Evolutionary conservation across 2,888 invertebrate species (phyloP), one percentile per base, ranked within the genome.

Genomic region (Drosophila demipolita): DNA sequence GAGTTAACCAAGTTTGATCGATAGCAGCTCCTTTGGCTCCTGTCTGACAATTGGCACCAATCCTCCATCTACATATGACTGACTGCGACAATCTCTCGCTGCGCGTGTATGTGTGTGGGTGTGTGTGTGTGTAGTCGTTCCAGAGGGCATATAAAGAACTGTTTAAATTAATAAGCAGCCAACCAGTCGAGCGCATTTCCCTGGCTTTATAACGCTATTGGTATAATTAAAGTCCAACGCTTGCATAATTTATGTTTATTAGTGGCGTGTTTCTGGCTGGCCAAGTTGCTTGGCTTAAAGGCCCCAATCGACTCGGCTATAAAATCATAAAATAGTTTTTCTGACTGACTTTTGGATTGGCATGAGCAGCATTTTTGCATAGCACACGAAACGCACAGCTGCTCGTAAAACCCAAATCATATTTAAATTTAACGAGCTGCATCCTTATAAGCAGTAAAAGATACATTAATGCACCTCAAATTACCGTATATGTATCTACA

Each of bases 241-340:
- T 80, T 85, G 80, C 82, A 85, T 85, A 87, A 87, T 87, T 85
- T 87, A 85, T 84, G 75, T 82, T 78, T 82, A 78, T 84, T 83
- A 75, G 52, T 50, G 65, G 33, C 65, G 32, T 12, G 49, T 2
- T 57, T 11, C 6, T 26, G 49, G 26, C 26, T n/a, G 23, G 23
- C 42, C 15, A 20, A 20, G 36, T 58, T 42, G 42, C 49, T 42
- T 32, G 38, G 42, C 57, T 40, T 48, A 15, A 60, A 58, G 11
- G 35, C 49, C 52, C 50, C 62, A 74, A 65, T 78, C 66, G 66
- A 49, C 59, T 54, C 50, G 35, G 49, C 62, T 52, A 82, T 73
- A 66, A 72, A 78, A 77, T 77, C 77, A 73, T 67, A 70, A 80
- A 80, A 71, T 80, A 70, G 54, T 70, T 67, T 49, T 49, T 55